phyloP scores from a whole-genome alignment of 2,888 invertebrate genomes.

The Campoplex nolae region DNA sequence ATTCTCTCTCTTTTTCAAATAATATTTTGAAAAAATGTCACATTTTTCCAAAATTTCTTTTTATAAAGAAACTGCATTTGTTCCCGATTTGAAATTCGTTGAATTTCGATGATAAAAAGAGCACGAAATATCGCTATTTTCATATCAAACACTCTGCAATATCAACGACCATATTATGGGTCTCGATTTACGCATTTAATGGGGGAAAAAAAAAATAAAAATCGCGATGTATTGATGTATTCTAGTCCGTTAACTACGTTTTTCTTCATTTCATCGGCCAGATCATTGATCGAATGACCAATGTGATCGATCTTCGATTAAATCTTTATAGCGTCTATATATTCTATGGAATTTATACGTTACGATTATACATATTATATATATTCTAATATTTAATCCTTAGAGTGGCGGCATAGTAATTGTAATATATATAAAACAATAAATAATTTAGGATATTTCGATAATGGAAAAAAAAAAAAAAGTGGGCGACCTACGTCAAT shows the following conservation, averaged over 20 bases:
- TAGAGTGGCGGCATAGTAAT: conserved; percentile 67
- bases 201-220: conserved; percentile 21
- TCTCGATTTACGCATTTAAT: conserved; percentile 58
- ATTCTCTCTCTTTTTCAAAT: no score
- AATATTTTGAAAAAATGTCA: neutral
- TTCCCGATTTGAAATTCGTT: neutral
- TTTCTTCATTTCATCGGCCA: conserved; percentile 53
- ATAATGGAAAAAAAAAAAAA: conserved; percentile 9
- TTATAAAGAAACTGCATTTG: neutral
- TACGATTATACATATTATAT: conserved; percentile 61
- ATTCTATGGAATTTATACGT: conserved; percentile 75
- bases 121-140: neutral
- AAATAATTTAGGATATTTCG: conserved; percentile 62
- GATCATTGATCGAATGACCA: conserved; percentile 69
- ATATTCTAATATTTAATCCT: conserved; percentile 62
- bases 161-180: conserved; percentile 49
- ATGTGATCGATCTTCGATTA: conserved; percentile 69
- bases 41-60: neutral
- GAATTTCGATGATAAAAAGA: neutral
- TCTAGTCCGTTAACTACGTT: conserved; percentile 72
- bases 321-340: conserved; percentile 73
- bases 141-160: neutral
- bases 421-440: conserved; percentile 58
- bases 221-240: conserved; percentile 60
- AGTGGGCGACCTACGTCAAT: conserved; percentile 46